Conservation (phyloP, 2,797 vertebrate species). For the Centropyge bicolor region DNA sequence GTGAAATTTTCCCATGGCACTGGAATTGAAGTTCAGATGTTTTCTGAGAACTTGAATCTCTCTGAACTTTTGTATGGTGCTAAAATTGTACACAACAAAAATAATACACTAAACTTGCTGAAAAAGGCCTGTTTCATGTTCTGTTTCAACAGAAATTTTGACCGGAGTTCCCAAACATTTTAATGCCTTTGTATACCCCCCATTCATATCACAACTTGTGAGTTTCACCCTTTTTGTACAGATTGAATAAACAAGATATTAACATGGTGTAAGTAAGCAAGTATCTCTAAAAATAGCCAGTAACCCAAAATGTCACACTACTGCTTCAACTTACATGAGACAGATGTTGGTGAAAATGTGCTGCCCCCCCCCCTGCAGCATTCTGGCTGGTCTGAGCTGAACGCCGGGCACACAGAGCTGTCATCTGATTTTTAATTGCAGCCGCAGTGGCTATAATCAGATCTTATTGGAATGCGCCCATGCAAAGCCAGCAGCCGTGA, state of each 20-base stretch:
- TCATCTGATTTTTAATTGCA: constrained; percentile 67
- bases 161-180: no score
- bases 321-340: background rate
- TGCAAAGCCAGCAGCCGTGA: constrained; percentile 43
- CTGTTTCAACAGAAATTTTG: no score
- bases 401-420: constrained; percentile 29
- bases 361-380: background rate
- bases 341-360: background rate
- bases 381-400: constrained; percentile 24
- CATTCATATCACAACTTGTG: background rate
- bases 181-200: no score
- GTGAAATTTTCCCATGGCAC: no score
- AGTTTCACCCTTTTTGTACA: background rate
- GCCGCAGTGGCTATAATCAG: constrained; percentile 54
- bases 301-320: background rate
- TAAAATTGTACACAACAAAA: no score
- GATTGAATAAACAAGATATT: background rate
- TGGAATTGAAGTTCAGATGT: no score
- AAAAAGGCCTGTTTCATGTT: no score
- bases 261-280: no score
- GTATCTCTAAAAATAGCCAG: no score
- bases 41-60: no score
- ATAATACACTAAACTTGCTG: no score
- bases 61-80: no score
- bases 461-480: constrained; percentile 53